phyloP scores from a whole-genome alignment of 2,113 vertebrate genomes.

The Balaeniceps rex region DNA sequence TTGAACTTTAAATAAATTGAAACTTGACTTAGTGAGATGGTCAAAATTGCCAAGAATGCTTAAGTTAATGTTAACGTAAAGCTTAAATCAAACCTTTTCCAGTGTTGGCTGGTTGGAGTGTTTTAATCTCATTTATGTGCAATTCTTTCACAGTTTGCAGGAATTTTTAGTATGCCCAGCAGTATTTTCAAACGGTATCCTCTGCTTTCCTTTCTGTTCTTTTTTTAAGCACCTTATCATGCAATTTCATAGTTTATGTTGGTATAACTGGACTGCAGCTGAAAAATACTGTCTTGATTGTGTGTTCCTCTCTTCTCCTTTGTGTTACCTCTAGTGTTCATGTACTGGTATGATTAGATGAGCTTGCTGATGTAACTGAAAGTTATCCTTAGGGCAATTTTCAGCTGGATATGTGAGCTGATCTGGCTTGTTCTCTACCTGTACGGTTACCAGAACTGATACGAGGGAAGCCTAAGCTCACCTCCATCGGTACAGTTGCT shows the following conservation, averaged over 20 bases:
- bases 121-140: not conserved
- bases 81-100: not conserved
- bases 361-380: not conserved
- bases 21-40: not conserved
- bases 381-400: not conserved
- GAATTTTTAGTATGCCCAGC: not conserved
- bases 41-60: not conserved
- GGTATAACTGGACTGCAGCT: not conserved
- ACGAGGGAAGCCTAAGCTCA: not conserved
- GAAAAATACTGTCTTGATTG: not conserved
- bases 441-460: not conserved
- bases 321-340: not conserved
- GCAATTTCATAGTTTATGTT: not conserved
- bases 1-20: not conserved
- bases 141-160: not conserved
- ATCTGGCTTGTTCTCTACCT: not conserved
- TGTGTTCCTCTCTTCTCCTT: not conserved
- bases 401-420: not conserved
- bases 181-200: not conserved
- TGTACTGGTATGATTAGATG: not conserved
- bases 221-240: not conserved
- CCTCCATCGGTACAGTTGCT: accelerated
- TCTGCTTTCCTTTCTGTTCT: not conserved
- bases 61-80: not conserved
- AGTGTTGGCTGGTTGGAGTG: not conserved